Evolutionary conservation across 2,797 vertebrate species (phyloP).

Genomic region (Sebastes matsubarae): DNA sequence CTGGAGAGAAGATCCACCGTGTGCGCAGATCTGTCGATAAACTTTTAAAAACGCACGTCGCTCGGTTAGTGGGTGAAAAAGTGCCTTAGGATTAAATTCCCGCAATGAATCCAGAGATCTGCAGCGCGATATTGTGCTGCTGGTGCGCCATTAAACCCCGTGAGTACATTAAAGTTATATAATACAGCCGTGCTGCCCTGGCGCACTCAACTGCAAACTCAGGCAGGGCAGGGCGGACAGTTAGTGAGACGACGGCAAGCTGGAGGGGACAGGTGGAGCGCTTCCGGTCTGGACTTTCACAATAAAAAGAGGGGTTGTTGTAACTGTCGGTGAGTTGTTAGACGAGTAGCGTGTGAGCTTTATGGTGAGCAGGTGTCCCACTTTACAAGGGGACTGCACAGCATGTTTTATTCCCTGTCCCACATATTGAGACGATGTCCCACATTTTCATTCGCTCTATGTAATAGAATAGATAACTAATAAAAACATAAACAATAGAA

Average conservation of each 20-base stretch:
- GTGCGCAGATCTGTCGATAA: slow-evolving; percentile 57
- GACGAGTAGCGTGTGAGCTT: neutral
- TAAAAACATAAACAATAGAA: no score
- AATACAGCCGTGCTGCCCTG: slow-evolving; percentile 60
- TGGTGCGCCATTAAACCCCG: slow-evolving; percentile 45
- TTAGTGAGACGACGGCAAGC: slow-evolving; percentile 15
- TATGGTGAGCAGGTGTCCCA: no score
- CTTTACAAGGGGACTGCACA: no score
- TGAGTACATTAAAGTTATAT: slow-evolving; percentile 73
- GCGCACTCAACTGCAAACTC: slow-evolving; percentile 69
- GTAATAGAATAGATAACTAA: no score
- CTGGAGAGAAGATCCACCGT: slow-evolving; percentile 28
- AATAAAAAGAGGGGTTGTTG: slow-evolving; percentile 3
- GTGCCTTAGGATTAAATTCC: slow-evolving; percentile 36
- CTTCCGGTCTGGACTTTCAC: slow-evolving; percentile 7
- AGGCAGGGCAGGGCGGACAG: slow-evolving; percentile 67
- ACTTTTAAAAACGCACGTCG: slow-evolving; percentile 65
- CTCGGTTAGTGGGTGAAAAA: slow-evolving; percentile 5
- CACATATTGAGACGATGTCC: no score
- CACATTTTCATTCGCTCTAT: no score
- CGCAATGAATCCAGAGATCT: slow-evolving; percentile 6
- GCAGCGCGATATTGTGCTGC: neutral
- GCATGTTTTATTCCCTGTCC: no score
- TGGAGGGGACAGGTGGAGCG: rapidly evolving
- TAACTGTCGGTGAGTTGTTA: rapidly evolving